Conservation (phyloP, 2,113 vertebrate genomes). For the Sinocyclocheilus anophthalmus region DNA sequence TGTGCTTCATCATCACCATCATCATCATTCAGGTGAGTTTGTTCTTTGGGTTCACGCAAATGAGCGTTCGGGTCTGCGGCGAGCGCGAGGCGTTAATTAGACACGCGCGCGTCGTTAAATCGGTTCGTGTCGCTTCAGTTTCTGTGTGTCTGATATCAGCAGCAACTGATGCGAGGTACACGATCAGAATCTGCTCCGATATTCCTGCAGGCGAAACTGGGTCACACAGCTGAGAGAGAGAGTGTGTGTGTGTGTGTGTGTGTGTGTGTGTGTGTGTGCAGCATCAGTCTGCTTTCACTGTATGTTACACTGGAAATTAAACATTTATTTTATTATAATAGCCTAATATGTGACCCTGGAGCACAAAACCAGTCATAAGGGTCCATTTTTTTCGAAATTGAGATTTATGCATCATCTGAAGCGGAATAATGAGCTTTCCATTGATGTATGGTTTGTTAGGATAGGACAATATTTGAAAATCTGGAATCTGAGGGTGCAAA, state of each 20-base stretch:
- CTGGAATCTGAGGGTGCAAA: too few species aligned
- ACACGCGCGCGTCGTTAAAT: background rate
- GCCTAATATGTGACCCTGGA: too few species aligned
- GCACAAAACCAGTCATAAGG: too few species aligned
- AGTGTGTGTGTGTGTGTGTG: conserved; percentile 8
- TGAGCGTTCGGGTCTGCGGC: background rate
- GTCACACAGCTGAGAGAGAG: conserved; percentile 66
- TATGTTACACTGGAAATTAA: background rate
- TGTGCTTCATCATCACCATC: conserved; percentile 3
- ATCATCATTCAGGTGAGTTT: conserved; percentile 32
- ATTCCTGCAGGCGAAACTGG: conserved; percentile 70
- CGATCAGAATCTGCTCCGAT: conserved; percentile 38
- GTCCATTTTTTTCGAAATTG: too few species aligned
- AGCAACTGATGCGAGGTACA: conserved; percentile 8
- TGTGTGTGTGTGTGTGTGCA: background rate
- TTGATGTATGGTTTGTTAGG: too few species aligned
- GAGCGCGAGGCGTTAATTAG: background rate
- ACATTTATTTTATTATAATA: background rate
- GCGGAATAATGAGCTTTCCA: too few species aligned
- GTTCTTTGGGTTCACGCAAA: background rate
- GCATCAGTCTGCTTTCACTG: conserved; percentile 5
- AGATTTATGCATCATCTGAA: too few species aligned
- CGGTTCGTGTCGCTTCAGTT: background rate
- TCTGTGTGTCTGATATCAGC: background rate
- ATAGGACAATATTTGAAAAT: too few species aligned